Evolutionary conservation across 2,888 invertebrate genomes (phyloP), one percentile per base, ranked within the genome.

Genomic region (Rutpela maculata): DNA sequence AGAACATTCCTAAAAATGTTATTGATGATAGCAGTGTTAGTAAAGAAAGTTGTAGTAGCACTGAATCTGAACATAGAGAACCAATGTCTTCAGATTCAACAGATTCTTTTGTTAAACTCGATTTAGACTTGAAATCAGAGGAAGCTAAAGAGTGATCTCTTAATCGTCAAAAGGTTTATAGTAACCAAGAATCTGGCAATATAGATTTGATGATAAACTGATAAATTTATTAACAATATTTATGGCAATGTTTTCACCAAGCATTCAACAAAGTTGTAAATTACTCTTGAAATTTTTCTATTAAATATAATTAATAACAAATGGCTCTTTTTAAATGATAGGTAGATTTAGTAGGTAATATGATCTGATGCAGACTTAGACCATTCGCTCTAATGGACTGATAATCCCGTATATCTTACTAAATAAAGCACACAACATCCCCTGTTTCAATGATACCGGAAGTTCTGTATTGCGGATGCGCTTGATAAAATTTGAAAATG

Each of bases 61-160:
- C 38, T 22, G 80, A 76, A 68, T 75, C 60, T 31, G 80, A 79
- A 71, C 65, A 70, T 17, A 82, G 78, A 78, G 75, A 81, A 78
- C 83, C 84, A 9, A 75, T 83, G 15, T 80, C 85, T 56, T 87
- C 87, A 6, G 87, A 87, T 78, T 87, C 87, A 31, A 87, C 86
- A 0, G 87, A 87, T 79, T 87, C 87, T 5, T 87, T 87, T 79
- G 85, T 87, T 62, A 87, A 87, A 73, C 83, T 87, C 18, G 87
- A 87, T 77, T 82, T 87, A 60, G 87, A 87, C 63, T 66, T 79
- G 31, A 77, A 80, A 65, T 70, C 79, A 15, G 78, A 82, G 31
- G 85, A 84, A 73, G 76, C 78, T 18, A 84, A 82, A 74, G 78
- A 77, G 67, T 82, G 76, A 75, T 65, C 56, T 60, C 62, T 60